phyloP scores from a whole-genome alignment of 2,888 invertebrate species.

The Auanema sp. region DNA sequence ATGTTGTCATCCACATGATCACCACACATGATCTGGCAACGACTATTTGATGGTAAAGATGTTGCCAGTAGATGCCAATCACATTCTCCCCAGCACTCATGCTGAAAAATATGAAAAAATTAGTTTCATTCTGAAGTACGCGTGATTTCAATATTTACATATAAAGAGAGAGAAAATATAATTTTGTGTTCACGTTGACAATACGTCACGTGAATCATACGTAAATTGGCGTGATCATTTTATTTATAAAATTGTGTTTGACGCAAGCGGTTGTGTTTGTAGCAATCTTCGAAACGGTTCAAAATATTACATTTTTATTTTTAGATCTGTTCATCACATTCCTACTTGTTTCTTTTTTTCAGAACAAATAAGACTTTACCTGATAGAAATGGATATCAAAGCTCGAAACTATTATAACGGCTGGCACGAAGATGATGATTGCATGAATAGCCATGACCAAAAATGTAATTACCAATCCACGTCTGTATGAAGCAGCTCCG shows the following conservation, averaged over 20 bases:
- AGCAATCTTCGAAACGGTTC: not conserved
- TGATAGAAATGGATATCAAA: conserved; percentile 61
- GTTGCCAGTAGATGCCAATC: conserved; percentile 59
- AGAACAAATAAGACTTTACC: conserved; percentile 20
- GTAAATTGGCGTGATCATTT: too few species aligned
- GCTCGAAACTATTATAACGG: conserved; percentile 51
- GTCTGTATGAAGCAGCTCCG: conserved; percentile 54
- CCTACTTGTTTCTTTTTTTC: not conserved
- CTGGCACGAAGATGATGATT: conserved; percentile 53
- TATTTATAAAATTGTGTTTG: too few species aligned
- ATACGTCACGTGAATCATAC: too few species aligned
- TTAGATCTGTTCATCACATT: not conserved
- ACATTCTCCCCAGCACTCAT: conserved; percentile 57
- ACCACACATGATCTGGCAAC: conserved; percentile 59
- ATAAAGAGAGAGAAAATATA: not conserved
- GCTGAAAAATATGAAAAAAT: conserved; percentile 31
- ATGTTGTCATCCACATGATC: conserved; percentile 49
- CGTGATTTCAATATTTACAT: not conserved
- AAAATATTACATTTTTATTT: not conserved
- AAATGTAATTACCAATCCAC: conserved; percentile 56
- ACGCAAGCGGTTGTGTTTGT: too few species aligned
- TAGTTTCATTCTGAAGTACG: not conserved
- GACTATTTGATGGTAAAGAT: conserved; percentile 50
- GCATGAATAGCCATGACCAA: conserved; percentile 58
- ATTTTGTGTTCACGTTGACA: too few species aligned